phyloP scores from a whole-genome alignment of 2,888 invertebrate species.

The Euspilapteryx auroguttella region DNA sequence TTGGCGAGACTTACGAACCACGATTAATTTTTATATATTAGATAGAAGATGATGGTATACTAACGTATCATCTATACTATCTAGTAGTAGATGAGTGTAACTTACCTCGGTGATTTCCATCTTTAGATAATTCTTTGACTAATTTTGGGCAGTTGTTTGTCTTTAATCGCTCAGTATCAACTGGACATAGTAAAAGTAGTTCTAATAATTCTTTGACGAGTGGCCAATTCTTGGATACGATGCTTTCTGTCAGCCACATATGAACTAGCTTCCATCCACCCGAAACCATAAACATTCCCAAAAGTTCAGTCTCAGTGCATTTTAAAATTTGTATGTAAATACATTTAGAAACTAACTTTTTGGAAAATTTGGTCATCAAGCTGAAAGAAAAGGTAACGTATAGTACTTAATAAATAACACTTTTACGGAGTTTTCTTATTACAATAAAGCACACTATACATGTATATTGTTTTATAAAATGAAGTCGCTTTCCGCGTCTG shows the following conservation, averaged over 20 bases:
- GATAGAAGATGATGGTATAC: too few relatives aligned
- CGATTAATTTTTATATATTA: too few relatives aligned
- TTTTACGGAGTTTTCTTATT: background rate
- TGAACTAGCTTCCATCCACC: conserved; percentile 93
- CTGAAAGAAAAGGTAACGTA: conserved; percentile 56
- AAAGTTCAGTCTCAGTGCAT: conserved; percentile 78
- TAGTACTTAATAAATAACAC: background rate
- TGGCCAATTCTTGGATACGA: conserved; percentile 81
- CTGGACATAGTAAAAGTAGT: conserved; percentile 82
- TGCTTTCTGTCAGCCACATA: conserved; percentile 88
- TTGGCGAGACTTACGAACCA: too few relatives aligned
- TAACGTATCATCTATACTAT: too few relatives aligned
- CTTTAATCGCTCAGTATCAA: conserved; percentile 87
- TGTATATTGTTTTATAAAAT: too few relatives aligned
- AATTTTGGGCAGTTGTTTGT: conserved; percentile 91
- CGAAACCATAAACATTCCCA: conserved; percentile 86
- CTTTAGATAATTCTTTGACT: conserved; percentile 84
- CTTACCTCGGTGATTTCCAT: conserved; percentile 62
- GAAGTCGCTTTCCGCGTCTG: too few relatives aligned
- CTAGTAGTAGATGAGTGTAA: too few relatives aligned
- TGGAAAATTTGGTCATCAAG: conserved; percentile 94
- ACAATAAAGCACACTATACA: background rate
- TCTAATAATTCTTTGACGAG: conserved; percentile 85
- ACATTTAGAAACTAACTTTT: conserved; percentile 93
- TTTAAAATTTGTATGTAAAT: conserved; percentile 92